phyloP scores from a whole-genome alignment of 1,140 invertebrate species.

The Globodera ellingtonae region DNA sequence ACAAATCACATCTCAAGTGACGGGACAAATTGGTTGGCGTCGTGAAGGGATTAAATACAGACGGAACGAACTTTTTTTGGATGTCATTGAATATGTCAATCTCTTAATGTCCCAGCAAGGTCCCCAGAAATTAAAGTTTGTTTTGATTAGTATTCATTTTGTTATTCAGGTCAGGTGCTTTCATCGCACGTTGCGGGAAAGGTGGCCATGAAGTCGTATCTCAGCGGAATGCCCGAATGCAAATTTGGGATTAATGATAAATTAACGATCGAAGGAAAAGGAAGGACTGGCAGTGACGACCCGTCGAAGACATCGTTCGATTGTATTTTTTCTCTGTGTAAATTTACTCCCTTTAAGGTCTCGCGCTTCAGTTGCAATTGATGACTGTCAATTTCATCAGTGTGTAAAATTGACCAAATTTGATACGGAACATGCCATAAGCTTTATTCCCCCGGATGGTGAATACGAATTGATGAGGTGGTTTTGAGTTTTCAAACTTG shows the following conservation, averaged over 20 bases:
- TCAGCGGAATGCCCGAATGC: slow-evolving; percentile 99
- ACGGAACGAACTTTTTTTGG: slow-evolving; percentile 95
- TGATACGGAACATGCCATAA: slow-evolving; percentile 99
- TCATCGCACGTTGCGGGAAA: slow-evolving; percentile 98
- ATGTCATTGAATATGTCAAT: slow-evolving; percentile 98
- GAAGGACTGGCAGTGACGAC: slow-evolving; percentile 79
- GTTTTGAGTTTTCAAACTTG: slow-evolving; percentile 66
- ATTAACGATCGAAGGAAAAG: slow-evolving; percentile 97
- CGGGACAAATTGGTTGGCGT: slow-evolving; percentile 99
- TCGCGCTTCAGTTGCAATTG: slow-evolving; percentile 88
- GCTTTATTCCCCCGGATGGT: slow-evolving; percentile 98
- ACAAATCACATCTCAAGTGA: slow-evolving; percentile 96
- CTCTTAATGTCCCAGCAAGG: slow-evolving; percentile 98
- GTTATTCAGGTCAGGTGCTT: slow-evolving; percentile 83
- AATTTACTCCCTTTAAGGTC: slow-evolving; percentile 45
- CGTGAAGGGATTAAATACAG: slow-evolving; percentile 98
- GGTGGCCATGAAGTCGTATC: slow-evolving; percentile 99
- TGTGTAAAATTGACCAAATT: slow-evolving; percentile 99
- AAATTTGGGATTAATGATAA: slow-evolving; percentile 99
- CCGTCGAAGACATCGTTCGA: slow-evolving; percentile 71
- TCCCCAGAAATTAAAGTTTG: slow-evolving; percentile 58
- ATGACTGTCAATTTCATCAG: slow-evolving; percentile 99
- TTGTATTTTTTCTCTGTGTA: neutral
- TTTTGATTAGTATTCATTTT: neutral
- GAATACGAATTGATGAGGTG: slow-evolving; percentile 99